Conservation (phyloP, 2,888 invertebrate genomes). For the Leucania comma region DNA sequence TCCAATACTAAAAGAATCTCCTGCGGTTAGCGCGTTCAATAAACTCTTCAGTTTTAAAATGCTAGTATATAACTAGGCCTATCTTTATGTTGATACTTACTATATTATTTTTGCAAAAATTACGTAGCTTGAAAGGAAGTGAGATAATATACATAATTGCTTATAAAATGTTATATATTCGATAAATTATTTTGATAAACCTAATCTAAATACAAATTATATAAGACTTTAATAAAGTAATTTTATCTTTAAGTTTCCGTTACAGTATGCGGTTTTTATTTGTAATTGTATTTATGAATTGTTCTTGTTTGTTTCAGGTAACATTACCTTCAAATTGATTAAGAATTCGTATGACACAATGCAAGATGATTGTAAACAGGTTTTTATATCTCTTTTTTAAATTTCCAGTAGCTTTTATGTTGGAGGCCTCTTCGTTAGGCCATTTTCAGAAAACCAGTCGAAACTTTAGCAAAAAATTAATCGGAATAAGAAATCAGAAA, state of each 20-base stretch:
- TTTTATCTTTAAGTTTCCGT: no score
- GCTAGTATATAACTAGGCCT: not conserved
- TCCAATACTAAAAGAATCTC: no score
- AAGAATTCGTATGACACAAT: not conserved
- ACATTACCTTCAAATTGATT: not conserved
- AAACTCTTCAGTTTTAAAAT: not conserved
- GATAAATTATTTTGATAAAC: not conserved
- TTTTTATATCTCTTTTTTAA: constrained; percentile 5
- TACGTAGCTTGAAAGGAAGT: constrained; percentile 5
- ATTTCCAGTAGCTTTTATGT: no score
- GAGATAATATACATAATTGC: not conserved
- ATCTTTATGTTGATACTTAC: not conserved
- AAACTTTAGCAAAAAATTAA: not conserved
- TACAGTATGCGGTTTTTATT: not conserved
- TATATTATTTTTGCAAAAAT: not conserved
- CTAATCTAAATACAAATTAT: not conserved
- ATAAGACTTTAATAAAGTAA: not conserved
- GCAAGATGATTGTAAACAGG: not conserved
- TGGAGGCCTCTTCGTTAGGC: no score
- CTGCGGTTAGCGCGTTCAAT: no score
- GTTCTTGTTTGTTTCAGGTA: constrained; percentile 62
- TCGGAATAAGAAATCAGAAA: no score
- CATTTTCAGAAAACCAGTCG: not conserved
- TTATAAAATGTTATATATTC: not conserved
- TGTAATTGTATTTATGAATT: constrained; percentile 16